Base-by-base conservation (phyloP, 2,797 vertebrate species). In the Sebastes taczanowskii region DNA sequence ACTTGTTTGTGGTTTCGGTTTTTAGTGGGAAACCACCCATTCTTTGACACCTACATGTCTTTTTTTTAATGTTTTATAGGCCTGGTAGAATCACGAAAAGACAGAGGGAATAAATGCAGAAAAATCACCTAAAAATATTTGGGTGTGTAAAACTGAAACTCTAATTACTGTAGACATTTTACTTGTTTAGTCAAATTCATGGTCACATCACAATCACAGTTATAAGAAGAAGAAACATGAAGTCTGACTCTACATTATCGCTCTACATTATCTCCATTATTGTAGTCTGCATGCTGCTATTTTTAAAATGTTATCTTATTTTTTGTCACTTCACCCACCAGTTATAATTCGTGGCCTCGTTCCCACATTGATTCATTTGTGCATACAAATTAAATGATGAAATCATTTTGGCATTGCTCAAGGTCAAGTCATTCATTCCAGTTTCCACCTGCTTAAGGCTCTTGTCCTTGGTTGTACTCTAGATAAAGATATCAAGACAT, bases 401-500 rank as follows among this genome's bases (percentile, higher is more conserved):
- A 18, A 52, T 52, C 3, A 52, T n/a, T n/a, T n/a, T 52, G 20
- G 8, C 49, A 52, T 20, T n/a, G 49, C 49, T n/a, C 8, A 20
- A 52, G 49, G 49, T n/a, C 20, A 52, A 46, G 20, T 52, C 49
- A n/a, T 52, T 52, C 20, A 10, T 52, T 52, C 7, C 20, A 20
- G 49, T n/a, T 9, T 20, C 0, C 20, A 9, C 49, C 8, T 20
- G 49, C 49, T 52, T 52, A 9, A n/a, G 8, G 20, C 20, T 0
- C 4, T n/a, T n/a, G 49, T 52, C 49, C 8, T n/a, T 52, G 49
- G 20, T 52, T 52, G 20, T 52, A 52, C 49, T n/a, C 7, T n/a
- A n/a, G 49, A n/a, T 52, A 52, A 4, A 52, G 8, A 52, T 52
- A n/a, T 52, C 49, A 10, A n/a, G 49, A 52, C 49, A 20, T 52